Evolutionary conservation across 2,888 invertebrate genomes (phyloP), one percentile per base, ranked within the genome.

Genomic region (Galerucella nymphaeae): DNA sequence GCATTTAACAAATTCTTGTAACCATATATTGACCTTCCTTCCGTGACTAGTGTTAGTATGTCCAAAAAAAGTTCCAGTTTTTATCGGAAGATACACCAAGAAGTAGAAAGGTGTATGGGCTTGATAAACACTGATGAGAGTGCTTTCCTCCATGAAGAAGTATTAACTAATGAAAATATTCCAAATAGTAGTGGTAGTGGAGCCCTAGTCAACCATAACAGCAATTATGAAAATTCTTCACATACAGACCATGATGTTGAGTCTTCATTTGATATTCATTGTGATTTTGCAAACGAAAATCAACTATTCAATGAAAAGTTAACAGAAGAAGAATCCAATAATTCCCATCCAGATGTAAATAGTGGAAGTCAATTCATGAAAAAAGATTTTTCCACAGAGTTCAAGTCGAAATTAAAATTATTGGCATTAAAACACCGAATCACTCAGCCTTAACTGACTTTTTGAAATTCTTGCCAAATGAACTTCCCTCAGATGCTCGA

Each of bases 61-160:
- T 62, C 38, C 23, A 62, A n/a, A 62, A 62, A 38, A 62, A 62
- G 16, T 62, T 62, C 62, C 14, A 62, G 62, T 30, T 62, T 62
- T 38, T 38, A 62, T 62, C 20, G 62, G 41, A 62, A 62, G 62
- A 30, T 62, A 13, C 30, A 62, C 62, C 62, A 62, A 62, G 62
- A 62, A 62, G 62, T 38, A 1, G 63, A 45, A 41, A 63, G 20
- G 20, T 63, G 63, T 45, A 23, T 62, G 2, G 62, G 41, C 10
- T 20, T 62, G 13, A 63, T 41, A 63, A 45, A 63, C 48, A 63
- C 8, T 63, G 42, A n/a, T 45, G 61, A 63, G 41, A 63, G 18
- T 45, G 48, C 20, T 42, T 63, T 41, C 41, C 11, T 59, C 16
- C 53, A 53, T 53, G 53, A 53, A 53, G 53, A 53, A 53, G n/a